Base-by-base conservation (phyloP, 2,888 invertebrate genomes). In the Clivina fossor region DNA sequence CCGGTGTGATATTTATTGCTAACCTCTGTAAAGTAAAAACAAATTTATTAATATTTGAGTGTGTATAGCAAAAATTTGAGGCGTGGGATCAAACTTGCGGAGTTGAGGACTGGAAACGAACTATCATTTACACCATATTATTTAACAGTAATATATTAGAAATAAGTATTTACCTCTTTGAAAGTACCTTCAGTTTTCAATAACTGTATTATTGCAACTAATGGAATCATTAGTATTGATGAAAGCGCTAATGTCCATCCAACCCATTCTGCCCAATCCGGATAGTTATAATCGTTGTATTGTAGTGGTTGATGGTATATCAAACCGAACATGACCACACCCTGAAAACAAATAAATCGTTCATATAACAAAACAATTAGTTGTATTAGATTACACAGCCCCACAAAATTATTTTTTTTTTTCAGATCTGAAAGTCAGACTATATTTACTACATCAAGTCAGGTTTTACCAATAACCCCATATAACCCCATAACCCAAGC, bases 161-260 rank as follows among this genome's bases (percentile, higher is more conserved):
- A 37, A 37, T 8, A 37, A n/a, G 5, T 26, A 60, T 62, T 68
- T 71, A 88, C 88, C 79, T 88, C 80, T 69, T 75, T 77, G 35
- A 82, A 78, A 2, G 84, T 80, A 28, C 90, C 90, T 2, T 82
- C 80, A 0, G 86, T 84, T 57, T 80, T 79, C 48, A 78, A 70
- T 19, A 89, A 66, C 65, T 83, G 80, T 61, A 82, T 77, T 41
- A 85, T 69, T 0, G 84, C 86, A 11, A 85, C 78, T 2, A 82
- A 65, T 0, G 88, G 88, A 64, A 88, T 86, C 82, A 86, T 85
- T 48, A 84, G 72, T 37, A 87, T 85, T 41, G 87, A 86, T 55
- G 86, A 85, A 62, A 86, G 78, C n/a, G 86, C 85, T 40, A 88
- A 76, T 0, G 78, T 77, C 85, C 86, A 86, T 46, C 87, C 88